Evolutionary conservation across 1,140 invertebrate species (phyloP).

Genomic region (Drosophila lowei): DNA sequence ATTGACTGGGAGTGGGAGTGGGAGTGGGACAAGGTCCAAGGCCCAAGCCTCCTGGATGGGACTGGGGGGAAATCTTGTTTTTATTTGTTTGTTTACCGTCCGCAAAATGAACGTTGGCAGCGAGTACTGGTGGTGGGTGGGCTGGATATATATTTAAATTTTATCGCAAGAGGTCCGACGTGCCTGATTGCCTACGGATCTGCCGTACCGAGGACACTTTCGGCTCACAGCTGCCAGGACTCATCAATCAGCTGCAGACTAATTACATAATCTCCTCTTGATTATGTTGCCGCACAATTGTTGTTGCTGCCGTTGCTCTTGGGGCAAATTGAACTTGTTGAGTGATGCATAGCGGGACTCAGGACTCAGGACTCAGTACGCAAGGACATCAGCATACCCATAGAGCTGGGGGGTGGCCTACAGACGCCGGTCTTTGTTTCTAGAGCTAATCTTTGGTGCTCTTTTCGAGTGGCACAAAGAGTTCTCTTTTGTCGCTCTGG

Average conservation of each 20-base stretch:
- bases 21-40: not conserved
- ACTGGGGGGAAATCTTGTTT: slow-evolving; percentile 69
- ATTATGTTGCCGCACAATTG: slow-evolving; percentile 64
- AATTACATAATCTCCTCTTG: slow-evolving; percentile 83
- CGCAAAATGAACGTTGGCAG: slow-evolving; percentile 75
- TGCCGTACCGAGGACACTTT: slow-evolving; percentile 44
- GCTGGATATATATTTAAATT: slow-evolving; percentile 74
- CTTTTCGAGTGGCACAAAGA: not conserved
- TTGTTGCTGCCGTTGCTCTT: slow-evolving; percentile 22
- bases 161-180: slow-evolving; percentile 59
- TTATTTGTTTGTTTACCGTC: slow-evolving; percentile 82
- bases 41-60: slow-evolving; percentile 9
- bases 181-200: slow-evolving; percentile 61
- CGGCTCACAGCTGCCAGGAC: slow-evolving; percentile 70
- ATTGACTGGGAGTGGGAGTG: not conserved
- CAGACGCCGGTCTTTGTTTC: slow-evolving; percentile 29
- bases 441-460: slow-evolving; percentile 17
- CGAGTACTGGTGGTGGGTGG: not conserved
- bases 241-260: slow-evolving; percentile 83
- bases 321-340: slow-evolving; percentile 47
- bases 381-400: not conserved
- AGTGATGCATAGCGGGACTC: slow-evolving; percentile 31
- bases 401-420: not conserved
- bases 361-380: slow-evolving; percentile 13
- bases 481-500: not conserved